A percentile compares a stretch with the other conserved stretches of the same genome.
Evolutionary conservation across 2,888 invertebrate species (phyloP).

Genomic region (Chesias legatella): DNA sequence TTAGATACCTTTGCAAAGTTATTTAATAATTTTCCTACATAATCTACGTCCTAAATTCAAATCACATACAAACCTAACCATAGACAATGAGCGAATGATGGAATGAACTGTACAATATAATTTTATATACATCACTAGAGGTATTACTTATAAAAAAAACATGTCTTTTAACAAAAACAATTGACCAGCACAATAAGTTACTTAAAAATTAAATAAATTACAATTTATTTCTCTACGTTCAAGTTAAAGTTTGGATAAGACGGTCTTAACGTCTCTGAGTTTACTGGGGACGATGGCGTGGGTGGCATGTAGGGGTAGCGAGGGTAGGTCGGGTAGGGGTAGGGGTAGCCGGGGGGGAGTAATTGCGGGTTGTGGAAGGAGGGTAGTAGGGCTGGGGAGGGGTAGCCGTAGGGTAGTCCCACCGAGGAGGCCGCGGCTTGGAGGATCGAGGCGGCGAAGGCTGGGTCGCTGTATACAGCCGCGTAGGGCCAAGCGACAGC

Average conservation of each 20-base stretch:
- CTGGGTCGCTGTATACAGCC: conserved; percentile 95
- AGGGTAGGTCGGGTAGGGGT: conserved; percentile 79
- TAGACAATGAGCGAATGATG: conserved; percentile 26
- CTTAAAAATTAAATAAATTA: conserved; percentile 15
- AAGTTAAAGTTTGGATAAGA: conserved; percentile 72
- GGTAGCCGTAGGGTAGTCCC: conserved; percentile 82
- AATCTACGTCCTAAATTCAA: conserved; percentile 21
- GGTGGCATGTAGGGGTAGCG: conserved; percentile 79
- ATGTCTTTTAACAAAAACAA: conserved; percentile 27
- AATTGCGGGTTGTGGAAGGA: conserved; percentile 80
- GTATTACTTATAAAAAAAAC: conserved; percentile 21
- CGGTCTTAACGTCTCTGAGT: conserved; percentile 69
- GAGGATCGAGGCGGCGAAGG: conserved; percentile 94
- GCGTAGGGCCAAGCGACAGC: conserved; percentile 97
- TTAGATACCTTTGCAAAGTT: no score
- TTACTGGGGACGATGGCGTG: conserved; percentile 67
- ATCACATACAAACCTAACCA: conserved; percentile 18
- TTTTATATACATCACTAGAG: conserved; percentile 15
- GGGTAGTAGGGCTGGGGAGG: conserved; percentile 80
- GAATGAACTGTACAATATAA: conserved; percentile 27
- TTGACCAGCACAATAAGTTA: conserved; percentile 33
- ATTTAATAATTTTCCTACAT: conserved; percentile 20
- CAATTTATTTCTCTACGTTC: conserved; percentile 67
- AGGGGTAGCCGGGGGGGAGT: conserved; percentile 77
- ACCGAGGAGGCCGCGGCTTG: conserved; percentile 92